A percentile compares a stretch with the other conserved stretches of the same genome.
Conservation (phyloP, 2,113 vertebrate genomes). For the Neopipo cinnamomea region DNA sequence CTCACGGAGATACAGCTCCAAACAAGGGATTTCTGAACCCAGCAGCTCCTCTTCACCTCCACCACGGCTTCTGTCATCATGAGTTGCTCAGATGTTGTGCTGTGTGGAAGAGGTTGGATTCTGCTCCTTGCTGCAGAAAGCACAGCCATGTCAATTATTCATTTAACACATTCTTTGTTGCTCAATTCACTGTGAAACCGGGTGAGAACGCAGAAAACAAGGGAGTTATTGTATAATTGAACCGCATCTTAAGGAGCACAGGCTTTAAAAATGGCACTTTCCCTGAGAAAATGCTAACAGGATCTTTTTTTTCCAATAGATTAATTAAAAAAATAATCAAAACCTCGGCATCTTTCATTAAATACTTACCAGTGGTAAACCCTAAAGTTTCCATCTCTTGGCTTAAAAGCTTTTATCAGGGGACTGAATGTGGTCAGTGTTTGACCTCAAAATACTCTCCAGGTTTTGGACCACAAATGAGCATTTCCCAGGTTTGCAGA, state of each 20-base stretch:
- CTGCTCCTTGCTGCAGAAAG: neutral
- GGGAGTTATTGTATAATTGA: neutral
- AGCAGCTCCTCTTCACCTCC: neutral
- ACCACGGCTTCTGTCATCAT: accelerated
- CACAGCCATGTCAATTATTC: neutral
- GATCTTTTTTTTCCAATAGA: neutral
- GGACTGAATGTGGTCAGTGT: neutral
- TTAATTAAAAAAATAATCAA: neutral
- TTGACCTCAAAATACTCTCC: neutral
- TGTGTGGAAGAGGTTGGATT: neutral
- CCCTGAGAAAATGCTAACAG: neutral
- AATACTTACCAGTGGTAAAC: neutral
- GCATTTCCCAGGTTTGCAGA: neutral
- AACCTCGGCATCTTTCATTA: neutral
- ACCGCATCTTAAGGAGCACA: neutral
- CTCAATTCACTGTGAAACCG: neutral
- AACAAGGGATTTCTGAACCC: neutral
- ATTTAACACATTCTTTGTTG: neutral
- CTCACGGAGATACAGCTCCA: accelerated
- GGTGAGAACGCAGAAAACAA: conserved; percentile 29
- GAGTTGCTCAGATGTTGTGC: neutral
- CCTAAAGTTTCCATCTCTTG: neutral
- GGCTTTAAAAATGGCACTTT: neutral
- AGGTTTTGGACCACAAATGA: neutral
- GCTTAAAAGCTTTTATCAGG: neutral